Evolutionary conservation across 2,888 invertebrate genomes (phyloP).

Genomic region (Diplolepis rosae): DNA sequence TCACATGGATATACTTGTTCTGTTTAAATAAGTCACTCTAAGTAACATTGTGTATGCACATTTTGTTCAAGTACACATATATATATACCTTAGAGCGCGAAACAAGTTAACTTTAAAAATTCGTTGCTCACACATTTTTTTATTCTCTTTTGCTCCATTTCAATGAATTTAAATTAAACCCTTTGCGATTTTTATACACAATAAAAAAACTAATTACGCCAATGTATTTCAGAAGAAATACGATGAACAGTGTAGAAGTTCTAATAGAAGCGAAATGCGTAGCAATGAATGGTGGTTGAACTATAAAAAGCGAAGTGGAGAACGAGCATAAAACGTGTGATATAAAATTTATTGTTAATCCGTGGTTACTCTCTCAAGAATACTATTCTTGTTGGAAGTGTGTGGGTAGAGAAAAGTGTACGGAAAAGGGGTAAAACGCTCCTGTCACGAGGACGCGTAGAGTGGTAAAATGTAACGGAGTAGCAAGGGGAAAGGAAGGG

Average conservation of each 20-base stretch:
- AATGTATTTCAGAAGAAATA: not conserved
- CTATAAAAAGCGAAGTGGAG: slow-evolving; percentile 13
- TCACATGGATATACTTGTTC: too few species aligned
- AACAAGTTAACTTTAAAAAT: too few species aligned
- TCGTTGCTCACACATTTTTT: too few species aligned
- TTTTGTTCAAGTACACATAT: too few species aligned
- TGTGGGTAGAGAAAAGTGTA: slow-evolving; percentile 38
- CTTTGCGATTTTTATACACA: not conserved
- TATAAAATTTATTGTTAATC: slow-evolving; percentile 42
- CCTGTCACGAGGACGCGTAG: slow-evolving; percentile 15
- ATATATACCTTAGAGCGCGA: too few species aligned
- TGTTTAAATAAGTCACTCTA: too few species aligned
- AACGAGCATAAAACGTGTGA: slow-evolving; percentile 25
- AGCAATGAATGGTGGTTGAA: slow-evolving; percentile 4
- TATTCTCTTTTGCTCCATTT: too few species aligned
- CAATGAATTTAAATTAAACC: too few species aligned
- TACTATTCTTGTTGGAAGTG: slow-evolving; percentile 38
- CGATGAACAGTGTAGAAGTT: not conserved
- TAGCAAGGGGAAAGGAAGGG: slow-evolving; percentile 22
- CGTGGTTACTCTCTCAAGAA: slow-evolving; percentile 43
- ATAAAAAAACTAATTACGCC: not conserved
- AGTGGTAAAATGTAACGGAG: not conserved
- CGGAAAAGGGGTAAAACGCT: slow-evolving; percentile 29
- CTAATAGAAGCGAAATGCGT: not conserved
- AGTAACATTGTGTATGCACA: too few species aligned